phyloP scores from a whole-genome alignment of 1,140 invertebrate species.

The Lanistes nyassanus region DNA sequence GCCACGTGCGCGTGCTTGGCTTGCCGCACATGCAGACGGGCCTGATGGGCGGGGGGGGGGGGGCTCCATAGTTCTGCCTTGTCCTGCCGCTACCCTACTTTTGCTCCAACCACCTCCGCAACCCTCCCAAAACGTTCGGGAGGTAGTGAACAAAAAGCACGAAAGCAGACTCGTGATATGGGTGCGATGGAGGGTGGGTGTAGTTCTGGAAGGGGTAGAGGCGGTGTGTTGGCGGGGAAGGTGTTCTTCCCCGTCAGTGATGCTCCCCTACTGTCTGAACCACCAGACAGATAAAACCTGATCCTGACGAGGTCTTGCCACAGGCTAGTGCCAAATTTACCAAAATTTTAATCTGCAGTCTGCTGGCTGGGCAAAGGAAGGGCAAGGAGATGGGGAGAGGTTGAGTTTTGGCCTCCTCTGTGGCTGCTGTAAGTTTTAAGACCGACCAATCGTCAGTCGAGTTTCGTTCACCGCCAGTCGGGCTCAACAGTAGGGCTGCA shows the following conservation, averaged over 20 bases:
- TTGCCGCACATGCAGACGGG: neutral
- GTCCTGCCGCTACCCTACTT: neutral
- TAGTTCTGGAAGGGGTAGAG: neutral
- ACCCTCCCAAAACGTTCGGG: neutral
- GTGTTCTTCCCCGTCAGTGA: neutral
- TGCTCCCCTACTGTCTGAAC: neutral
- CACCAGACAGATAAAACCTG: conserved; percentile 10
- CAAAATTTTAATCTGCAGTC: conserved; percentile 12
- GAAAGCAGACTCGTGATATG: neutral
- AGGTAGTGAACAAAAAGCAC: neutral
- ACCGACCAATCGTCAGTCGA: no score
- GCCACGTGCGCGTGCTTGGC: neutral
- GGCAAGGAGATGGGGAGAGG: no score
- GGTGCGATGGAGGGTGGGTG: neutral
- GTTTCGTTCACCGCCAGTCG: no score
- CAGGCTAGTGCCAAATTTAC: conserved; percentile 14
- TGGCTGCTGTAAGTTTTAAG: no score
- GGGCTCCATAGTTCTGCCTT: neutral
- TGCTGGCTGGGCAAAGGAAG: neutral
- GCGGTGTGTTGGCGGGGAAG: neutral
- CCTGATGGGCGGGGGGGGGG: neutral
- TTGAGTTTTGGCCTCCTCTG: no score
- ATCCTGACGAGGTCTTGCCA: neutral
- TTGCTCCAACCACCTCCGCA: neutral
- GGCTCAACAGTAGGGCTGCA: no score